Evolutionary conservation across 2,113 vertebrate species (phyloP), one percentile per base, ranked within the genome.

Genomic region (Apodemus sylvaticus): DNA sequence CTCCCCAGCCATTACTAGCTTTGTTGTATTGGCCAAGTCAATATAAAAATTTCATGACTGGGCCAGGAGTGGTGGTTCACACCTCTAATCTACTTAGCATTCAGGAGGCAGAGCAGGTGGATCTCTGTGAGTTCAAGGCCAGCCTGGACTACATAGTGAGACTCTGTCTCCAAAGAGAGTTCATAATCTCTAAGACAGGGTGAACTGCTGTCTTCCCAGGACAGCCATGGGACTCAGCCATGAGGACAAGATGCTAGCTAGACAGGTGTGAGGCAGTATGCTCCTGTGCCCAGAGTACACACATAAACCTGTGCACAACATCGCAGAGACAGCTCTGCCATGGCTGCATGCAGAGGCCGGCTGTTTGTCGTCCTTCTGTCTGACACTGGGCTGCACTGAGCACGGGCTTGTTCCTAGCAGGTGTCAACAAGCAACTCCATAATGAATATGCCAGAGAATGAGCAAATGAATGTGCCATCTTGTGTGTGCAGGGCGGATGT

Each of bases 281-380:
- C 36, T 66, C 31, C 22, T 4, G 62, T 14, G 0, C 19, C 48
- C 51, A 42, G 70, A 24, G n/a, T 45, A 86, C 5, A 19, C 76
- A 48, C 10, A 9, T 2, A 31, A 14, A n/a, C 58, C 76, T 29
- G 3, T 7, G 34, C 6, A 1, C 64, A 0, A 62, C 48, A 19
- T 22, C 70, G 24, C n/a, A 85, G 64, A 86, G 86, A 71, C 12
- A 11, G 51, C 58, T 34, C 19, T 31, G 6, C 13, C 22, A 51
- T 1, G 0, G 76, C 64, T 81, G 39, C 1, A 3, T 5, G 2
- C 76, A 68, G 42, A 39, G 55, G 13, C 70, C 34, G 10, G 48
- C 71, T 7, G 34, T 20, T 17, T 34, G 62, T 58, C 3, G 3
- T n/a, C 78, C 70, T 94, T 0, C 11, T 5, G 11, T 17, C 77